phyloP scores from a whole-genome alignment of 1,140 invertebrate genomes.

The Acromyrmex charruanus region DNA sequence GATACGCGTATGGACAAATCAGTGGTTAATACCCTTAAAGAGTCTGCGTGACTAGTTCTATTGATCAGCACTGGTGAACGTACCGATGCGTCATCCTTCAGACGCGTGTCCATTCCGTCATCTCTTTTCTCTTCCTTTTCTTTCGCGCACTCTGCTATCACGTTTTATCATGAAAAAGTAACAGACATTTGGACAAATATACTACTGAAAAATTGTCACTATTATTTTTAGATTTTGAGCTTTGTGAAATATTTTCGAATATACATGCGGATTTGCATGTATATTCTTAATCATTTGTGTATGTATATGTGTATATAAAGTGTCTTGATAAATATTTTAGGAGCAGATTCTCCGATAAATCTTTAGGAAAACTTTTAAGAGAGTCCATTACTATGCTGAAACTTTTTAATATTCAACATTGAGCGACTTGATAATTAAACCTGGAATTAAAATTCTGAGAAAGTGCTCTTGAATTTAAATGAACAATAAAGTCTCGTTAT shows the following conservation, averaged over 20 bases:
- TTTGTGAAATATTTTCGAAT: not conserved
- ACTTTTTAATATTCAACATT: constrained; percentile 23
- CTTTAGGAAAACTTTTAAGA: constrained; percentile 9
- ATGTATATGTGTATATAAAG: not conserved
- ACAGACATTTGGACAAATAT: not conserved
- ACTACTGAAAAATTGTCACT: not conserved
- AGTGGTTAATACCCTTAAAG: constrained; percentile 42
- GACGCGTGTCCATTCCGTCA: constrained; percentile 23
- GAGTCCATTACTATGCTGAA: constrained; percentile 10
- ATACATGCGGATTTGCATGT: not conserved
- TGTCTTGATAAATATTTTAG: constrained; percentile 26
- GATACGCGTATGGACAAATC: constrained; percentile 27
- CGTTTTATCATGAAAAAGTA: not conserved
- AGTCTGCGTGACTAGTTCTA: constrained; percentile 54
- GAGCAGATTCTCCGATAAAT: constrained; percentile 19
- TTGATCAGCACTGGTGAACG: constrained; percentile 49
- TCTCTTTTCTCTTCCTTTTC: not conserved
- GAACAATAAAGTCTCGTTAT: constrained; percentile 21
- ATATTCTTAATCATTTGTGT: not conserved
- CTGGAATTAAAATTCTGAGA: constrained; percentile 13
- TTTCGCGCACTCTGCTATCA: not conserved
- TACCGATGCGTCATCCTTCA: constrained; percentile 50
- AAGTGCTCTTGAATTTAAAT: constrained; percentile 26
- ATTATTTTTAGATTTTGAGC: not conserved
- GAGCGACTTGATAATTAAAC: constrained; percentile 23